A percentile compares a stretch with the other conserved stretches of the same genome.
Evolutionary conservation across 2,888 invertebrate genomes (phyloP).

Genomic region (Pandemis cinnamomeana): DNA sequence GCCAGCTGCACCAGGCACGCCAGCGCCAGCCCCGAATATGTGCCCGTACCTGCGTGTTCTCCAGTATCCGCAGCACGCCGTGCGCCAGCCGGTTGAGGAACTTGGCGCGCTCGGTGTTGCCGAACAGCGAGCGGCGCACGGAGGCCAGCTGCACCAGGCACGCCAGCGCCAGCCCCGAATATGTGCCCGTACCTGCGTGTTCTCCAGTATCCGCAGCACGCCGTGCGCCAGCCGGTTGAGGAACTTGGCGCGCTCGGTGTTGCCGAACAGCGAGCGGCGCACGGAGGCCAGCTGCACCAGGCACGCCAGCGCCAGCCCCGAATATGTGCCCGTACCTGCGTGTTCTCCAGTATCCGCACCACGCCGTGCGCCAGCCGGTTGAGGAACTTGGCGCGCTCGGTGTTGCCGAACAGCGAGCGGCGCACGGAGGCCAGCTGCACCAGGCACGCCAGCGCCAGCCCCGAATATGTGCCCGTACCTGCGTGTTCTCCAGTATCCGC

Average conservation of each 20-base stretch:
- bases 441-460: slow-evolving; percentile 95
- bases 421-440: slow-evolving; percentile 98
- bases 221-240: slow-evolving; percentile 96
- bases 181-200: slow-evolving; percentile 87
- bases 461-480: slow-evolving; percentile 83
- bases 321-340: slow-evolving; percentile 84
- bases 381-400: slow-evolving; percentile 96
- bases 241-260: slow-evolving; percentile 96
- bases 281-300: slow-evolving; percentile 98
- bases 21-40: no score
- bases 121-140: slow-evolving; percentile 97
- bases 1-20: slow-evolving; percentile 83
- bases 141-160: slow-evolving; percentile 98
- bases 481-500: slow-evolving; percentile 96
- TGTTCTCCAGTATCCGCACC: slow-evolving; percentile 95
- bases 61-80: slow-evolving; percentile 96
- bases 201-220: slow-evolving; percentile 95
- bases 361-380: slow-evolving; percentile 96
- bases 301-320: slow-evolving; percentile 96
- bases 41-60: slow-evolving; percentile 90
- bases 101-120: slow-evolving; percentile 95
- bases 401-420: slow-evolving; percentile 97
- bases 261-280: slow-evolving; percentile 97
- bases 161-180: slow-evolving; percentile 94
- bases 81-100: slow-evolving; percentile 96